Evolutionary conservation across 2,888 invertebrate genomes (phyloP), one percentile per base, ranked within the genome.

Genomic region (Trissoscelio sp.): DNA sequence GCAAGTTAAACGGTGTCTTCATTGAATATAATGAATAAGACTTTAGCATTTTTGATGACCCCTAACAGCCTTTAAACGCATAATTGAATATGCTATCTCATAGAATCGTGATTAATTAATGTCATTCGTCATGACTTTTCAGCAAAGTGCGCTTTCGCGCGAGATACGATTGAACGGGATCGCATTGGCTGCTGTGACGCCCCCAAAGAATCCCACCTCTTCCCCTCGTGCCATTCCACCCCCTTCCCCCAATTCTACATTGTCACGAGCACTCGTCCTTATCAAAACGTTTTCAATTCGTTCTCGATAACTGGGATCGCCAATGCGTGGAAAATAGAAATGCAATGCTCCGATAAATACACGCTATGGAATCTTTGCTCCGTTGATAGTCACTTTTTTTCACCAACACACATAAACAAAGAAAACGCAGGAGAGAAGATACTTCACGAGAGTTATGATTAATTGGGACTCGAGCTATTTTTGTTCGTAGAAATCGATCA

Each of bases 281-380:
- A 75, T 74, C 74, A 37, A 70, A 62, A 55, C 57, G 20, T 73
- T 81, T 81, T 58, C 67, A 72, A 67, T 77, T 67, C 70, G 31
- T 31, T 66, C 62, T 42, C 58, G 72, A 79, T 79, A 79, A 70
- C 70, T 24, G 66, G 20, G 34, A 69, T 64, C 70, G 48, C 12
- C 78, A 48, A 66, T 51, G 66, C 62, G 70, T 48, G 64, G 57
- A 51, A 79, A 79, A 79, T 51, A 64, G 48, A 72, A 66, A 72
- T 24, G 44, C 51, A 31, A 39, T 39, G 57, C 67, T 60, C 53
- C 58, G 62, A 69, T 69, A 69, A 77, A 37, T 57, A 28, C 46
- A 14, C 75, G 66, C 51, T 57, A 64, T 57, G 53, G 39, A 24
- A 57, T 66, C 58, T 57, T 72, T 55, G 62, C 51, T 62, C 14